These are phyloP conservation scores for Drosophila infuscata DNA, from an alignment of 2,888 invertebrate species.

Conservation along the genomic window DNA sequence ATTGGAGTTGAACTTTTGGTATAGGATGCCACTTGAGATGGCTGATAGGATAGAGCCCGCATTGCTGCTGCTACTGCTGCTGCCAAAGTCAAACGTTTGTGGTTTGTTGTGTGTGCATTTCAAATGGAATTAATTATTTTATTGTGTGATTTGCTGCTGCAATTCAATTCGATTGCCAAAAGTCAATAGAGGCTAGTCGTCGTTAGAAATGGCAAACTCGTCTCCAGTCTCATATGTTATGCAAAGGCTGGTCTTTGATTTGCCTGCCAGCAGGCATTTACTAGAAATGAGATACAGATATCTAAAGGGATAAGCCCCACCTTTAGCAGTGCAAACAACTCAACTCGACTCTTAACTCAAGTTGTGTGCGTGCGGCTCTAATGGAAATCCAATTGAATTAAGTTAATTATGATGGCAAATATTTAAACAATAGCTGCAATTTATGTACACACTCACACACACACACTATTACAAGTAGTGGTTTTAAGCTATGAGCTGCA, in stretches of 20 bases:
- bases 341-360: constrained; percentile 22
- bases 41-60: constrained; percentile 53
- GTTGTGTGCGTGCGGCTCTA: constrained; percentile 64
- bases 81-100: constrained; percentile 45
- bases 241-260: constrained; percentile 70
- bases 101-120: constrained; percentile 64
- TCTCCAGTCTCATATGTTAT: constrained; percentile 68
- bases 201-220: constrained; percentile 35
- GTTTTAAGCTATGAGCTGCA: constrained; percentile 35
- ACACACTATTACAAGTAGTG: background rate
- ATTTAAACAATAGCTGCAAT: constrained; percentile 83
- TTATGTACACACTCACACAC: constrained; percentile 57
- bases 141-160: constrained; percentile 78
- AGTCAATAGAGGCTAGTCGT: constrained; percentile 71
- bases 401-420: constrained; percentile 85
- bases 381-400: constrained; percentile 85
- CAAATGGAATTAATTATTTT: constrained; percentile 81
- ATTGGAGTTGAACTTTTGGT: constrained; percentile 4
- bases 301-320: constrained; percentile 31
- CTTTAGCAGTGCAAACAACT: constrained; percentile 76
- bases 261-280: constrained; percentile 35
- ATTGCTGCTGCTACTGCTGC: constrained; percentile 42
- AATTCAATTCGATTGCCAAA: constrained; percentile 73
- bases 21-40: constrained; percentile 9
- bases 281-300: background rate